phyloP scores from a whole-genome alignment of 2,888 invertebrate genomes.

The Drosophila siamana region DNA sequence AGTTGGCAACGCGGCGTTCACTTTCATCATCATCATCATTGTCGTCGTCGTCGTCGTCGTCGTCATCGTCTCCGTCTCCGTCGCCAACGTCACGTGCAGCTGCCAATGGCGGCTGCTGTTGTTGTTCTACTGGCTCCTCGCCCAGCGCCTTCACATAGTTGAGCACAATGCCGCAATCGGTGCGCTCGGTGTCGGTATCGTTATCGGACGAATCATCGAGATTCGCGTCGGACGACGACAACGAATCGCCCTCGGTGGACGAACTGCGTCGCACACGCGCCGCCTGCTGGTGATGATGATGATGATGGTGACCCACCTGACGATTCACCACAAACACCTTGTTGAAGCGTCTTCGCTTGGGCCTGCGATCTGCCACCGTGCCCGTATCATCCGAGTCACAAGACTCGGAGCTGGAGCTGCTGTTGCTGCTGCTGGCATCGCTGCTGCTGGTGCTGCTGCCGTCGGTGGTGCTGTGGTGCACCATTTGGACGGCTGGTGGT shows the following conservation, averaged over 20 bases:
- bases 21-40: conserved; percentile 73
- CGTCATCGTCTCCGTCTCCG: conserved; percentile 32
- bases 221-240: conserved; percentile 87
- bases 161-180: conserved; percentile 85
- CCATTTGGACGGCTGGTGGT: conserved; percentile 27
- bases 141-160: conserved; percentile 82
- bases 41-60: conserved; percentile 30
- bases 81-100: conserved; percentile 55
- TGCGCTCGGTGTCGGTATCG: conserved; percentile 87
- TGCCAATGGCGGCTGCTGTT: conserved; percentile 9
- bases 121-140: conserved; percentile 38
- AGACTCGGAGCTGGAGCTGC: conserved; percentile 85
- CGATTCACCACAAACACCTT: conserved; percentile 90
- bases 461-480: conserved; percentile 67
- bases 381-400: conserved; percentile 87
- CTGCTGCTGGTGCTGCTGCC: conserved; percentile 66
- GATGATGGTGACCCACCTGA: conserved; percentile 49
- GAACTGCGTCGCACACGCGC: conserved; percentile 83
- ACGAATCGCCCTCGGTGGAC: conserved; percentile 87
- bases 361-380: conserved; percentile 86
- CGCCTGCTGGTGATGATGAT: conserved; percentile 19
- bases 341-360: conserved; percentile 87
- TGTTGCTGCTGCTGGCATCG: conserved; percentile 81
- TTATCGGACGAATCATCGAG: conserved; percentile 89
- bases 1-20: conserved; percentile 74